Evolutionary conservation across 2,113 vertebrate genomes (phyloP).

Genomic region (Bufo bufo): DNA sequence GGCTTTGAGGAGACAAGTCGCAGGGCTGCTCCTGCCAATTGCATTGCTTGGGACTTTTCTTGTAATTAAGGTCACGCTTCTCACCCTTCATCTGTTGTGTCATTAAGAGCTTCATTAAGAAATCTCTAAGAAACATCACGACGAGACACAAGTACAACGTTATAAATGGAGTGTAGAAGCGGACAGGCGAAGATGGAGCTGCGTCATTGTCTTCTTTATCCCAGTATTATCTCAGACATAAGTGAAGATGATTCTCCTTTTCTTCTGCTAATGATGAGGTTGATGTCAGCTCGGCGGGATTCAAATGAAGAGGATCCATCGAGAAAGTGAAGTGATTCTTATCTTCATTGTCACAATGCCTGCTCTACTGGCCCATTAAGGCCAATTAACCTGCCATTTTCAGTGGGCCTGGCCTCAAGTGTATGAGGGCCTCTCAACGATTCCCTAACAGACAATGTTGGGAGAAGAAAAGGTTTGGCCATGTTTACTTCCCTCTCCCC

Average conservation of each 20-base stretch:
- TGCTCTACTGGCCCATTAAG: neutral
- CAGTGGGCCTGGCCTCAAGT: no score
- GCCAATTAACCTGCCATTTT: neutral
- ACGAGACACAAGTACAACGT: slow-evolving; percentile 51
- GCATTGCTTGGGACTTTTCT: neutral
- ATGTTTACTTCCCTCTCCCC: no score
- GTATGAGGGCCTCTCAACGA: no score
- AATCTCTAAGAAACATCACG: slow-evolving; percentile 57
- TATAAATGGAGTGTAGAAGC: slow-evolving; percentile 21
- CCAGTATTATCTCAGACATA: slow-evolving; percentile 61
- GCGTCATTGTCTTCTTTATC: slow-evolving; percentile 65
- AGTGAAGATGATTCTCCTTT: slow-evolving; percentile 65
- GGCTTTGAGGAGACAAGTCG: neutral
- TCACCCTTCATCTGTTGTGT: slow-evolving; percentile 31
- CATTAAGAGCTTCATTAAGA: slow-evolving; percentile 60
- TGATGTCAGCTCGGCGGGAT: slow-evolving; percentile 63
- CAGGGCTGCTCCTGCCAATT: slow-evolving; percentile 19
- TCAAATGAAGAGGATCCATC: slow-evolving; percentile 65
- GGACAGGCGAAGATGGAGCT: slow-evolving; percentile 63
- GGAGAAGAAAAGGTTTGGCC: neutral
- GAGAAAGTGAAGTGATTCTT: neutral
- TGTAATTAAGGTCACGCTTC: slow-evolving; percentile 54
- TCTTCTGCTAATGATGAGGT: slow-evolving; percentile 65
- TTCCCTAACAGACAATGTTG: no score
- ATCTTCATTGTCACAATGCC: neutral